These are phyloP conservation scores for Mixornis gularis DNA, from an alignment of 2,113 vertebrate species.

Conservation along the genomic window DNA sequence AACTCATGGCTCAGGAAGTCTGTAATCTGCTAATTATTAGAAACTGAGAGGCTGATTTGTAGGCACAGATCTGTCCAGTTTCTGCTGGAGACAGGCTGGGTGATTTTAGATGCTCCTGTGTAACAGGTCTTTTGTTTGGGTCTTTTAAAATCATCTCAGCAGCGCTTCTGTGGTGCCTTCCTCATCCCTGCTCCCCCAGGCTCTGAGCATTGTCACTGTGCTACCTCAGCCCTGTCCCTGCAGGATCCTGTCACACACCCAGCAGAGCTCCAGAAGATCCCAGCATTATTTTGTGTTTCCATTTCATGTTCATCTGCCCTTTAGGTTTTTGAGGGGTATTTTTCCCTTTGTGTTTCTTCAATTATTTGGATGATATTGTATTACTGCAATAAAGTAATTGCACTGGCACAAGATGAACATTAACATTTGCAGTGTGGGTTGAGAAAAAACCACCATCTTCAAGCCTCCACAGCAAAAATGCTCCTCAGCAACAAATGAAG, in stretches of 20 bases:
- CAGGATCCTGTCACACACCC: not conserved
- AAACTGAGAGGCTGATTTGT: not conserved
- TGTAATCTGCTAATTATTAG: not conserved
- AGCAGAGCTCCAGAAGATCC: rapidly evolving
- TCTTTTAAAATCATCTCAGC: not conserved
- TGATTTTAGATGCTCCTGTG: not conserved
- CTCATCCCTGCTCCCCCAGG: rapidly evolving
- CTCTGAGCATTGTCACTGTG: not conserved
- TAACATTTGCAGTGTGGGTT: not conserved
- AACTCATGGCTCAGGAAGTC: not conserved
- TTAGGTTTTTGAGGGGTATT: not conserved
- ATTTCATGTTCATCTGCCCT: not conserved
- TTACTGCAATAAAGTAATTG: not conserved
- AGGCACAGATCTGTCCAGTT: not conserved
- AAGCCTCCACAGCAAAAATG: not conserved
- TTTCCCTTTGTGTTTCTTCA: not conserved
- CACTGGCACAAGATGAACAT: not conserved
- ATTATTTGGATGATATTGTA: not conserved
- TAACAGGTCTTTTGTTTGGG: not conserved
- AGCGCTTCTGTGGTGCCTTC: rapidly evolving
- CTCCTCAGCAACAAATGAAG: not conserved
- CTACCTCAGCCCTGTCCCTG: not conserved
- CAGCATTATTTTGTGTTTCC: not conserved
- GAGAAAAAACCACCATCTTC: not conserved
- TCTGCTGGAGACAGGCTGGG: not conserved